Evolutionary conservation across 2,113 vertebrate species (phyloP).

Genomic region (Acrocephalus arundinaceus): DNA sequence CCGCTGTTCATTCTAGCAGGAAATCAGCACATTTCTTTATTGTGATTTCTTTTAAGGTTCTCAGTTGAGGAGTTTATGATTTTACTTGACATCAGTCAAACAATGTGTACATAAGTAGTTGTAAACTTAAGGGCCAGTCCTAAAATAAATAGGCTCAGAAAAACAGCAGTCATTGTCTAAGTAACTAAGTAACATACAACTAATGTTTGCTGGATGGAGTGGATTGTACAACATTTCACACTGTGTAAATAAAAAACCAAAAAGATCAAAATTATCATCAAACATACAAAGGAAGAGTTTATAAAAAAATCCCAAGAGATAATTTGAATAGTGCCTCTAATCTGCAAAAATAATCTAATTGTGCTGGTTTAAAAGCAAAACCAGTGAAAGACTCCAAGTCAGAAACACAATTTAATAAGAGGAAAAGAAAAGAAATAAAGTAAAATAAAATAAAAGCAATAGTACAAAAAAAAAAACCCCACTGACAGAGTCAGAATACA

Average conservation of each 20-base stretch:
- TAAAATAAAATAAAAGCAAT: too few relatives aligned
- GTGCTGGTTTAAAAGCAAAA: too few relatives aligned
- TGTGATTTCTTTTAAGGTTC: not conserved
- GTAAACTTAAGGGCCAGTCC: not conserved
- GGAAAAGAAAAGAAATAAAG: too few relatives aligned
- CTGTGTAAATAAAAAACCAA: not conserved
- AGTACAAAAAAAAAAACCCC: too few relatives aligned
- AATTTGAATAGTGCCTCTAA: not conserved
- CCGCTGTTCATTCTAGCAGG: not conserved
- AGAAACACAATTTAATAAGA: too few relatives aligned
- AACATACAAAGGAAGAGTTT: not conserved
- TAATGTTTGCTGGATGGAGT: not conserved
- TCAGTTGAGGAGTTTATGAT: not conserved
- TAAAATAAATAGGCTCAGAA: not conserved
- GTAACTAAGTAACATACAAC: not conserved
- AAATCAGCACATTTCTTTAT: not conserved
- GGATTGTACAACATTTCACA: not conserved
- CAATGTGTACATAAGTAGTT: not conserved
- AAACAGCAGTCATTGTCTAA: not conserved
- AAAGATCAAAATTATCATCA: not conserved
- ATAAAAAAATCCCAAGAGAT: not conserved
- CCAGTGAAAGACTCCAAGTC: too few relatives aligned
- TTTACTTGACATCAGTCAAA: not conserved
- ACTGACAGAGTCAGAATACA: too few relatives aligned
- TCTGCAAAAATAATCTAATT: not conserved